phyloP scores from a whole-genome alignment of 2,797 vertebrate genomes.

The Bradypodion pumilum region DNA sequence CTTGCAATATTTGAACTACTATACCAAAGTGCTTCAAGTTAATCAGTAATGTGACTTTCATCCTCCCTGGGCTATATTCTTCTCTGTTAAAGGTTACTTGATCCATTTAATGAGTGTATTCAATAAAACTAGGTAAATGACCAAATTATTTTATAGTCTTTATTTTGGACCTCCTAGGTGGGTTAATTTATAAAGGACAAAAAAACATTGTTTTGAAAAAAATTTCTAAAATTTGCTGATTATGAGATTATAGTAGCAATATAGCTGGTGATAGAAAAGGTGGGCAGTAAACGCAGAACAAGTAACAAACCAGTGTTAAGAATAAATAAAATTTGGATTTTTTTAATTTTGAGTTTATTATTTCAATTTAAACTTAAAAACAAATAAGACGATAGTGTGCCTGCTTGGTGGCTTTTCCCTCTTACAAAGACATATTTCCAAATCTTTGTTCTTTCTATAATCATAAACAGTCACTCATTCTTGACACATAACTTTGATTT shows the following conservation, averaged over 20 bases:
- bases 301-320: too few relatives aligned
- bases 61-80: neutral
- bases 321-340: too few relatives aligned
- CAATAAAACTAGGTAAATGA: neutral
- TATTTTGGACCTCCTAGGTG: neutral
- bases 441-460: neutral
- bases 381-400: neutral
- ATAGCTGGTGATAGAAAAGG: neutral
- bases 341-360: neutral
- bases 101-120: neutral
- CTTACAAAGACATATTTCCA: neutral
- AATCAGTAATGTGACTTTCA: neutral
- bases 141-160: neutral
- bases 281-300: too few relatives aligned
- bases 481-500: too few relatives aligned
- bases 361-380: neutral
- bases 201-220: neutral
- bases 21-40: neutral
- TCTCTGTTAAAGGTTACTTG: neutral
- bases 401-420: neutral
- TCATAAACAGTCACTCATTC: neutral
- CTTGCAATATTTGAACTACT: constrained; percentile 7
- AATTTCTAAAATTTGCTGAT: neutral
- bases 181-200: neutral
- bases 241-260: neutral